Evolutionary conservation across 2,113 vertebrate species (phyloP).

Genomic region (Lagopus leucura): DNA sequence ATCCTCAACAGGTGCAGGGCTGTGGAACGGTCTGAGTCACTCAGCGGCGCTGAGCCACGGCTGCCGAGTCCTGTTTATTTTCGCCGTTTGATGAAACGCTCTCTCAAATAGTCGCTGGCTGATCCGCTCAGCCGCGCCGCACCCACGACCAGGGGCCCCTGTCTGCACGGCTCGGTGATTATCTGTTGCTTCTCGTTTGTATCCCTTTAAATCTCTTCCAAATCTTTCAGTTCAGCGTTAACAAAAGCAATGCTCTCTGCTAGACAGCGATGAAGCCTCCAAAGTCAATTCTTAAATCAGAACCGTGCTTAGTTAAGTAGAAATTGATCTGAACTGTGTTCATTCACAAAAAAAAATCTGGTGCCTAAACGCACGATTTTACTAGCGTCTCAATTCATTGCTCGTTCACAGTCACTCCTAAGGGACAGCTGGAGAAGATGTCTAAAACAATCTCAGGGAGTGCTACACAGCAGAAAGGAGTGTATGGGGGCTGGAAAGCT

Average conservation of each 20-base stretch:
- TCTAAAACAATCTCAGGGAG: not conserved
- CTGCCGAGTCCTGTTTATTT: not conserved
- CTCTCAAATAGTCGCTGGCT: not conserved
- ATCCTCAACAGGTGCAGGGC: slow-evolving; percentile 32
- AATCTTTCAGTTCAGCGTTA: not conserved
- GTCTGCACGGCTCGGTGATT: not conserved
- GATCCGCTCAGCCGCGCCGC: not conserved
- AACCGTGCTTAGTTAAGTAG: not conserved
- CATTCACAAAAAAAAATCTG: not conserved
- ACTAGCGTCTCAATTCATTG: not conserved
- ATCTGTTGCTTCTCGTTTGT: not conserved
- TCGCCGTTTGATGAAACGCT: not conserved
- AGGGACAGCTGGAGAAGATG: not conserved
- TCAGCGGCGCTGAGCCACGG: not conserved
- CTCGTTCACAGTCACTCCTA: not conserved
- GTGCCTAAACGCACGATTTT: not conserved
- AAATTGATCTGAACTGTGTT: not conserved
- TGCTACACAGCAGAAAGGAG: not conserved
- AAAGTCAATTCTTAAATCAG: not conserved
- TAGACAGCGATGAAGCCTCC: not conserved
- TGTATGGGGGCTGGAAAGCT: not conserved
- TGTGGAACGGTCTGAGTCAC: slow-evolving; percentile 1
- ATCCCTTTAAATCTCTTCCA: not conserved
- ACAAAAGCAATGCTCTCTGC: not conserved
- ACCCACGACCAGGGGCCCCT: not conserved